Base-by-base conservation (phyloP, 2,888 invertebrate species). In the Mesorhabditis spiculigera region DNA sequence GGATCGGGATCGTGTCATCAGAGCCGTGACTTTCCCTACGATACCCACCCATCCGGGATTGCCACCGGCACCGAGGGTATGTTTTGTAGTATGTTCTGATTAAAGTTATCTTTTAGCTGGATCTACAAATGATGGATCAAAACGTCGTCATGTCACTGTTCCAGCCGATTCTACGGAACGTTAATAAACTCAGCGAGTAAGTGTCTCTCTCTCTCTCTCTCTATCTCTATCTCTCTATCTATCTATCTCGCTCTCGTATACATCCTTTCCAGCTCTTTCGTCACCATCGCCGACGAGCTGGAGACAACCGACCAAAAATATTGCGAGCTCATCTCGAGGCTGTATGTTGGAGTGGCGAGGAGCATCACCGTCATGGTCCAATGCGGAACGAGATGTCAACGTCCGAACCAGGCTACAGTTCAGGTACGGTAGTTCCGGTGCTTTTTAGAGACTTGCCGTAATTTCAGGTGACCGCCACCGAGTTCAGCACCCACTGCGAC, bases 11-110 rank as follows among this genome's bases (percentile, higher is more conserved):
- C 58, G 58, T 13, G 58, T n/a, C n/a, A n/a, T 50, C 10, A 10
- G 58, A n/a, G 78, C 76, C 5, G 68, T 69, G 62, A 74, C 76
- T 28, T 79, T 82, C 65, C 80, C 79, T n/a, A 41, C 71, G 4
- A 72, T 81, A 4, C 81, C 81, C 4, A 63, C 73, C 6, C 81
- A 82, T 69, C 70, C 73, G 4, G 75, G 72, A 42, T 69, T 82
- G 3, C 78, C 81, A 5, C 69, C 73, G 8, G 73, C 77, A 4
- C 79, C 79, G 8, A 4, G 13, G 3, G 43, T 80, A 50, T 5
- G 13, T 63, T 63, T 16, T 13, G 63, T 13, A 63, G 13, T 63
- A 28, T 13, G 16, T 13, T 63, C 63, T 28, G 1, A 65, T 28
- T 28, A 28, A 28, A 28, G 28, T 1, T 28, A 28, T 3, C 28